Conservation (phyloP, 2,113 vertebrate genomes). For the Numida meleagris region DNA sequence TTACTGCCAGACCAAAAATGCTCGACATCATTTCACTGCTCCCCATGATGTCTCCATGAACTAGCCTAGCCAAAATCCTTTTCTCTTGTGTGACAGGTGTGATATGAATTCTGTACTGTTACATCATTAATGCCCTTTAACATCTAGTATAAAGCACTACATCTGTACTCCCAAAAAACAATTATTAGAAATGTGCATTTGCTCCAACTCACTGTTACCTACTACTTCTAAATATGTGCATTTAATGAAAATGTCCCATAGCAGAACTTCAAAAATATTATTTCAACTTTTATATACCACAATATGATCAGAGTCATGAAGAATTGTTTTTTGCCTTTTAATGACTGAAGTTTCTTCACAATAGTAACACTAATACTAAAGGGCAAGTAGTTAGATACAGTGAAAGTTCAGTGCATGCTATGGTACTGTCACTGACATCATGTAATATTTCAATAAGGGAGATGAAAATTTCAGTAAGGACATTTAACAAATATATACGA, state of each 20-base stretch:
- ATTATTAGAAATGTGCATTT: not conserved
- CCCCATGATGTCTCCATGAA: not conserved
- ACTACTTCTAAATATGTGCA: not conserved
- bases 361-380: not conserved
- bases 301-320: not conserved
- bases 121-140: not conserved
- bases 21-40: not conserved
- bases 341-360: not conserved
- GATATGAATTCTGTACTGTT: not conserved
- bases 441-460: not conserved
- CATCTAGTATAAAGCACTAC: not conserved
- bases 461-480: not conserved
- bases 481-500: not conserved
- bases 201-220: not conserved
- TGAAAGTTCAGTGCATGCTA: not conserved
- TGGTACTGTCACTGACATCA: not conserved
- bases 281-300: accelerated
- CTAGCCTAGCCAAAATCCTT: not conserved
- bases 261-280: not conserved
- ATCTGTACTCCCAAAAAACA: not conserved
- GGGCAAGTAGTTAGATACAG: not conserved
- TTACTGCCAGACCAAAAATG: not conserved
- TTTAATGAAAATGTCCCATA: not conserved
- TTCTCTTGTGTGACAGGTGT: not conserved
- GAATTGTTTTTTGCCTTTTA: not conserved